Base-by-base conservation (phyloP, 1,140 invertebrate species). In the Drosophila busckii region DNA sequence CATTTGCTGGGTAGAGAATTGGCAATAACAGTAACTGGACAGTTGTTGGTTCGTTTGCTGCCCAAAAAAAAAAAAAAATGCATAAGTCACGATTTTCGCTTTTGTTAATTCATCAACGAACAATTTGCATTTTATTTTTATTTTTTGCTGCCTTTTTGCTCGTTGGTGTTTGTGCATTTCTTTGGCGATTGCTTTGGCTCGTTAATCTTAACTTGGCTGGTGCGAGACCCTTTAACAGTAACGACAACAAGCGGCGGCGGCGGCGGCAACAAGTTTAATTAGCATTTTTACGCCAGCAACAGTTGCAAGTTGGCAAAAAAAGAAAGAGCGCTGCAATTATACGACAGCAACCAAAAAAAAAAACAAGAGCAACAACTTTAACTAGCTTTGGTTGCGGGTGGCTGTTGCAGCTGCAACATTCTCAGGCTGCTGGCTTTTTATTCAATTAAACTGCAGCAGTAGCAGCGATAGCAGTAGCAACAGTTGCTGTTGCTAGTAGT, bases 21-120 rank as follows among this genome's bases (percentile, higher is more conserved):
- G 23, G 35, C n/a, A n/a, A n/a, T 49, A 61, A 49, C 37, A 56
- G 26, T 60, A 58, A 32, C 54, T 65, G 67, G 58, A 64, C 66
- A 68, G 56, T 64, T 58, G 58, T 22, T 31, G 59, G 40, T 53
- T 55, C 50, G 55, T 29, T 55, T 59, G 31, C 22, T 84, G 80
- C 80, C 80, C 84, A 84, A 84, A 84, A 78, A n/a, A n/a, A n/a
- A n/a, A n/a, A n/a, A n/a, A n/a, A n/a, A n/a, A n/a, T n/a, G n/a
- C 80, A 84, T 84, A 84, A 84, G 80, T 84, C 80, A 84, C 80
- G 80, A 84, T 84, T 84, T 84, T 82, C 55, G 78, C 80, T 84
- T 84, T 84, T 84, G 80, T 84, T 84, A 84, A 84, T 84, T 84
- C 80, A 84, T 84, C 78, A 84, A 76, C 80, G 69, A 78, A 84